phyloP scores from a whole-genome alignment of 2,888 invertebrate species.

The Ormyrus nitidulus region DNA sequence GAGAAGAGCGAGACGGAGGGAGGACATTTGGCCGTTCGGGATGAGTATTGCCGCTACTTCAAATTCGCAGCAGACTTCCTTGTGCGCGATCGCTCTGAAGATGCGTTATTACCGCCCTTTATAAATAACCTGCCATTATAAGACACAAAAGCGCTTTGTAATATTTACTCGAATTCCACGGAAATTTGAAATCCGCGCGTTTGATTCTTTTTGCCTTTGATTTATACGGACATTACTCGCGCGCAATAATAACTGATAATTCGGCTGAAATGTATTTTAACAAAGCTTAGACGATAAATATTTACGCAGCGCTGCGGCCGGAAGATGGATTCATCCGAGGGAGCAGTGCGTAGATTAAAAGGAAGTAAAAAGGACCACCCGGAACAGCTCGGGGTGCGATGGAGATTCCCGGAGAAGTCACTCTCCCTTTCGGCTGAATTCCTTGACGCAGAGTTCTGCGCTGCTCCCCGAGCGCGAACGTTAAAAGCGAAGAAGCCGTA shows the following conservation, averaged over 20 bases:
- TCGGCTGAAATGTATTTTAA: too few relatives aligned
- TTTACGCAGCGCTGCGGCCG: background rate
- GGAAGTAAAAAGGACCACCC: conserved; percentile 65
- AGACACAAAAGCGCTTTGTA: background rate
- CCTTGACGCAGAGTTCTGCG: conserved; percentile 55
- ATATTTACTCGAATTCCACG: background rate
- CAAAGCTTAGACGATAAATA: too few relatives aligned
- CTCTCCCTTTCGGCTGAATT: conserved; percentile 54
- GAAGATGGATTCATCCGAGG: conserved; percentile 25
- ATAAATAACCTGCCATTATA: conserved; percentile 33
- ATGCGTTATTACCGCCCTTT: conserved; percentile 44
- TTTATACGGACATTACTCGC: too few relatives aligned
- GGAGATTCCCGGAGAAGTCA: conserved; percentile 52
- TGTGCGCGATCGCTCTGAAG: conserved; percentile 52
- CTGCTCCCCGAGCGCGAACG: conserved; percentile 35
- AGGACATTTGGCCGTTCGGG: conserved; percentile 13
- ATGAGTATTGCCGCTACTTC: conserved; percentile 20
- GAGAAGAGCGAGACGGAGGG: background rate
- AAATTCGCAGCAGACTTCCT: conserved; percentile 60
- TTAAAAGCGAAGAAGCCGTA: conserved; percentile 42
- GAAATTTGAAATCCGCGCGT: background rate
- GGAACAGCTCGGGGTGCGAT: conserved; percentile 54
- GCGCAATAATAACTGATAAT: too few relatives aligned
- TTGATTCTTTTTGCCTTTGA: too few relatives aligned
- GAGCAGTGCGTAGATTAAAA: conserved; percentile 26